Evolutionary conservation across 2,888 invertebrate genomes (phyloP).

Genomic region (Drosophila lutescens): DNA sequence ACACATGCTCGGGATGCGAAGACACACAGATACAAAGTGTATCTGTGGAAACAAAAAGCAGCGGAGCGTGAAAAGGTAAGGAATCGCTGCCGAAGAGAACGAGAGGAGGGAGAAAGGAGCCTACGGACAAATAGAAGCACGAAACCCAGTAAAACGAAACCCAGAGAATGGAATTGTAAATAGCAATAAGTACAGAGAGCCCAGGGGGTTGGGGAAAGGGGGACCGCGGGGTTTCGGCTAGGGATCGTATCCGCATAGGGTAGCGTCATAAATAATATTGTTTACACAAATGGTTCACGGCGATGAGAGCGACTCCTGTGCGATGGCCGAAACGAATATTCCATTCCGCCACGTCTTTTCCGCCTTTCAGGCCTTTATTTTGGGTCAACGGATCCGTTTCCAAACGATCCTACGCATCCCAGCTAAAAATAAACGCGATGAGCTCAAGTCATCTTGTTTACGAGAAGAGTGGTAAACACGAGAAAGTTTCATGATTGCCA

Average conservation of each 20-base stretch:
- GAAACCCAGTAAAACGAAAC: conserved; percentile 30
- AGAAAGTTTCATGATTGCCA: conserved; percentile 68
- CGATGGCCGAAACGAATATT: conserved; percentile 44
- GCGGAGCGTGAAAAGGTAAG: conserved; percentile 68
- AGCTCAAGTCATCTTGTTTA: conserved; percentile 65
- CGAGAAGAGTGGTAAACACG: conserved; percentile 56
- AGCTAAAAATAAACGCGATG: conserved; percentile 73
- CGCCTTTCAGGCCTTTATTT: conserved; percentile 39
- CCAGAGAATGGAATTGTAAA: conserved; percentile 55
- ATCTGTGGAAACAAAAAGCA: conserved; percentile 49
- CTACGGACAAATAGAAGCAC: conserved; percentile 45
- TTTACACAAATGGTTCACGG: conserved; percentile 75
- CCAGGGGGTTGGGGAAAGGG: not conserved
- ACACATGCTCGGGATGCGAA: conserved; percentile 23
- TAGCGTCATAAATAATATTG: conserved; percentile 72
- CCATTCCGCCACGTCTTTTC: conserved; percentile 15
- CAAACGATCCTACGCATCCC: conserved; percentile 55
- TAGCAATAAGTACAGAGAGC: conserved; percentile 33
- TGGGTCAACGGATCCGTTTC: conserved; percentile 60
- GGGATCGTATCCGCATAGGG: conserved; percentile 26
- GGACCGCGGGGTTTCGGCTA: conserved; percentile 9
- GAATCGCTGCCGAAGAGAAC: conserved; percentile 41
- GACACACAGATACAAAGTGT: conserved; percentile 39
- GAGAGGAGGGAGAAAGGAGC: conserved; percentile 42
- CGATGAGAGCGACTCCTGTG: conserved; percentile 60